Evolutionary conservation across 2,113 vertebrate genomes (phyloP).

Genomic region (Etheostoma spectabile): DNA sequence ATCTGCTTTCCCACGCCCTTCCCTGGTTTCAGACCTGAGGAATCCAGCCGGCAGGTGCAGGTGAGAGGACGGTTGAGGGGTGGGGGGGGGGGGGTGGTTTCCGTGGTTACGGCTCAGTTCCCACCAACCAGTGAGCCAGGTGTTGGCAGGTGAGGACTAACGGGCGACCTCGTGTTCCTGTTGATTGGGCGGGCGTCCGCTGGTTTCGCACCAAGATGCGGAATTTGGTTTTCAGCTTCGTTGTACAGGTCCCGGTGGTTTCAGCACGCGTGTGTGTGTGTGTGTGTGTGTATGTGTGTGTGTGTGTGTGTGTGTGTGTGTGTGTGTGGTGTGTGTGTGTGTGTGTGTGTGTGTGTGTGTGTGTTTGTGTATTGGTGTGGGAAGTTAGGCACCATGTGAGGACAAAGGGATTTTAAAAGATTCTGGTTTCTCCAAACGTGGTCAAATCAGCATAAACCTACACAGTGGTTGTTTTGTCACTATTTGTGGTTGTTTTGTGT

Average conservation of each 20-base stretch:
- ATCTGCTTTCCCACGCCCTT: conserved; percentile 49
- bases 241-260: not conserved
- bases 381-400: conserved; percentile 2
- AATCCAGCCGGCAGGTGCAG: conserved; percentile 38
- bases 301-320: conserved; percentile 1
- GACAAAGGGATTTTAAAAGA: conserved; percentile 35
- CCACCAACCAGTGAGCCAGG: conserved; percentile 41
- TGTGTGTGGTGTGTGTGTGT: too few relatives aligned
- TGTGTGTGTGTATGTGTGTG: too few relatives aligned
- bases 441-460: conserved; percentile 3
- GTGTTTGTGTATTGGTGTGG: conserved; percentile 3
- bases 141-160: conserved; percentile 10
- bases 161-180: conserved; percentile 13
- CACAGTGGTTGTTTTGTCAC: not conserved
- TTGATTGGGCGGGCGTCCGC: conserved; percentile 3
- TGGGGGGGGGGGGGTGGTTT: conserved; percentile 11
- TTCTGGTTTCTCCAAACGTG: not conserved
- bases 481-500: too few relatives aligned
- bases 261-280: not conserved
- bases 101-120: conserved; percentile 42
- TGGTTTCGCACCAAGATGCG: not conserved
- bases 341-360: not conserved
- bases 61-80: conserved; percentile 28
- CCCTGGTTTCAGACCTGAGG: conserved; percentile 33
- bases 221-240: not conserved